Conservation (phyloP, 2,113 vertebrate genomes). For the Anguilla rostrata region DNA sequence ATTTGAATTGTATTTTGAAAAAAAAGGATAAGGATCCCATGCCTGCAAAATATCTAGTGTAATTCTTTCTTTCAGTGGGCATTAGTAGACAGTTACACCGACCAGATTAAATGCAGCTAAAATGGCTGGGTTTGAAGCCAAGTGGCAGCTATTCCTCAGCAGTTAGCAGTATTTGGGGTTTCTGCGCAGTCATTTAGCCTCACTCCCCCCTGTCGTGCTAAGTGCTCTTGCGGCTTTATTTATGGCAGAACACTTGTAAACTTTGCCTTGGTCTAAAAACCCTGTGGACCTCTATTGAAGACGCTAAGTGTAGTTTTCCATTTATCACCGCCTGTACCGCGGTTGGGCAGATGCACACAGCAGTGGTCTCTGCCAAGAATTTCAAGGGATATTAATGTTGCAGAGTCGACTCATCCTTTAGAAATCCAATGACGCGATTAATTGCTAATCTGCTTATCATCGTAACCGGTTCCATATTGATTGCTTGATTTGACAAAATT, state of each 20-base stretch:
- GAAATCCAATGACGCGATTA: slow-evolving; percentile 51
- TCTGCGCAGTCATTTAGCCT: slow-evolving; percentile 65
- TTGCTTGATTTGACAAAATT: slow-evolving; percentile 41
- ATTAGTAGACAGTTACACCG: slow-evolving; percentile 20
- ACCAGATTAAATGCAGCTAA: slow-evolving; percentile 43
- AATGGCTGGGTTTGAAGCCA: slow-evolving; percentile 34
- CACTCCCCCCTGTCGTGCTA: slow-evolving; percentile 69
- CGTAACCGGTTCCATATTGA: slow-evolving; percentile 41
- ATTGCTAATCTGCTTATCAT: slow-evolving; percentile 61
- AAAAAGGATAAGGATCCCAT: background rate
- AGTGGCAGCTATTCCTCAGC: slow-evolving; percentile 39
- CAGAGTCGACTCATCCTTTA: slow-evolving; percentile 47
- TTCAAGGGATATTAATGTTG: slow-evolving; percentile 49
- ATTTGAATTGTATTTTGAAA: slow-evolving; percentile 52
- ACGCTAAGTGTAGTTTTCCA: slow-evolving; percentile 75
- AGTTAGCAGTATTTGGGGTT: slow-evolving; percentile 47
- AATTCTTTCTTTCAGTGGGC: slow-evolving; percentile 38
- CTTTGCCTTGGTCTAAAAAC: slow-evolving; percentile 61
- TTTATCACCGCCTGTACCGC: slow-evolving; percentile 59
- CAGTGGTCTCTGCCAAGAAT: slow-evolving; percentile 42
- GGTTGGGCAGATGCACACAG: slow-evolving; percentile 57
- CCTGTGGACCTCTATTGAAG: slow-evolving; percentile 51
- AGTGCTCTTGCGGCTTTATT: slow-evolving; percentile 72
- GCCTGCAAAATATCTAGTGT: slow-evolving; percentile 26
- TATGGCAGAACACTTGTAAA: slow-evolving; percentile 72